Evolutionary conservation across 2,113 vertebrate species (phyloP).

Genomic region (Petroica traversi): DNA sequence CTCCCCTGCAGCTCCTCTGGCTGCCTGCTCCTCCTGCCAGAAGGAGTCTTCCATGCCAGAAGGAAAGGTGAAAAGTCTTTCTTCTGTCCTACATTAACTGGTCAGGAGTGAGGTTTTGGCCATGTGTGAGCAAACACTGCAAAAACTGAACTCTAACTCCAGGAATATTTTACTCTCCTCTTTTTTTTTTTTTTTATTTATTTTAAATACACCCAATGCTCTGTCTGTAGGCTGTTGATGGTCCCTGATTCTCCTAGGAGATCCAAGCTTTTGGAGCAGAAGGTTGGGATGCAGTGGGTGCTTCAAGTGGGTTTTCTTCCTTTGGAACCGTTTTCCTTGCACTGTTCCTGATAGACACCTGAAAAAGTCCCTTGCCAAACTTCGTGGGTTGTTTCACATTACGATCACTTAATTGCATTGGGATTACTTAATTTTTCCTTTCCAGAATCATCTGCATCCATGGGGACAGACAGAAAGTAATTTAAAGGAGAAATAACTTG

Average conservation of each 20-base stretch:
- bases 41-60: background rate
- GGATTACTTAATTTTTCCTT: background rate
- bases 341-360: background rate
- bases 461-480: background rate
- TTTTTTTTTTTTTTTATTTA: background rate
- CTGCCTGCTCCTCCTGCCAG: background rate
- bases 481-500: background rate
- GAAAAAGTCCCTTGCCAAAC: background rate
- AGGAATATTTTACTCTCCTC: background rate
- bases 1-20: background rate
- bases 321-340: background rate
- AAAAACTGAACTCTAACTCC: background rate
- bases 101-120: background rate
- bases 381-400: accelerated
- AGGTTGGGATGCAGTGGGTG: background rate
- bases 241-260: background rate
- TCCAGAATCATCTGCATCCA: background rate
- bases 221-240: accelerated
- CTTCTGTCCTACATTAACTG: accelerated
- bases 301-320: background rate
- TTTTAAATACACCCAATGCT: background rate
- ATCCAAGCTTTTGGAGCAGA: background rate
- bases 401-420: background rate
- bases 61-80: background rate
- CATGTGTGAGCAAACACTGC: background rate